phyloP scores from a whole-genome alignment of 2,797 vertebrate species.

The Phylloscopus collybita region DNA sequence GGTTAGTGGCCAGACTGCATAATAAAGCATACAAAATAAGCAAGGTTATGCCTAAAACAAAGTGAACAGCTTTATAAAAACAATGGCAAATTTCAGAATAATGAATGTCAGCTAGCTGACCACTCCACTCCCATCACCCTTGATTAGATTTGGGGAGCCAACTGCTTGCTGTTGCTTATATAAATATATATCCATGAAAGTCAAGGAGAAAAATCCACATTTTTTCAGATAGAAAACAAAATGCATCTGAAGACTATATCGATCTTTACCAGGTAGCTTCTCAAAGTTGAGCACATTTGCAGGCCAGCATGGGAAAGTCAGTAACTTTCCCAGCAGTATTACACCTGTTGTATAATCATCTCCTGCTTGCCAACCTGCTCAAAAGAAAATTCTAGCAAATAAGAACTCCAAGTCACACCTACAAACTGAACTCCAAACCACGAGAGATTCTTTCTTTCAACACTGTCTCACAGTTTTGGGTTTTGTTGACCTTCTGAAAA shows the following conservation, averaged over 20 bases:
- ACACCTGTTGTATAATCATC: background rate
- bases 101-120: background rate
- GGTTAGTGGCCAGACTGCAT: background rate
- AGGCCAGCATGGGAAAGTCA: background rate
- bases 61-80: background rate
- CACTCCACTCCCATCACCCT: background rate
- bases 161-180: background rate
- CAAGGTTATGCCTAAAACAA: background rate
- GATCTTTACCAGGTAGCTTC: background rate
- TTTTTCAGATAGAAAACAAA: background rate
- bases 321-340: background rate
- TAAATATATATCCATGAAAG: background rate
- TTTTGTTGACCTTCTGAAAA: background rate
- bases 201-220: background rate
- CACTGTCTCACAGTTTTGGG: fast-evolving
- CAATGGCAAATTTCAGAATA: background rate
- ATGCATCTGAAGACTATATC: background rate
- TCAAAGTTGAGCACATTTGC: background rate
- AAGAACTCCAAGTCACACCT: background rate
- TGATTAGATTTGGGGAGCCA: background rate
- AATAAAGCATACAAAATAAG: background rate
- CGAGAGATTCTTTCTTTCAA: background rate
- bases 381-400: background rate
- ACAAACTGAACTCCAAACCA: background rate
- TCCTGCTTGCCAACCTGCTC: background rate